A percentile compares a stretch with the other conserved stretches of the same genome.
phyloP scores from a whole-genome alignment of 2,113 vertebrate species.

The Carettochelys insculpta region DNA sequence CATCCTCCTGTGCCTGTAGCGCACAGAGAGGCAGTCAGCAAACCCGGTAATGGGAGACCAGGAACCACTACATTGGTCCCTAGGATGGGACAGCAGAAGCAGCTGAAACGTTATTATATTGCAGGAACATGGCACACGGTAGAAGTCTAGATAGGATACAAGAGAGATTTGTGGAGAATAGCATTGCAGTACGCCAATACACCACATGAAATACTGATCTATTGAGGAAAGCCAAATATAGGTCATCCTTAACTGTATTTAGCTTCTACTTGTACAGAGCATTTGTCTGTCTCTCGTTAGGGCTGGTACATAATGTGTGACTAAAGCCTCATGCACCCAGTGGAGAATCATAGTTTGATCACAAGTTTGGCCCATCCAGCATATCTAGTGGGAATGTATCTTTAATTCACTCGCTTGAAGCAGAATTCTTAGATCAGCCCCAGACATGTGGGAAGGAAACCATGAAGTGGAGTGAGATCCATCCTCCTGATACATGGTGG shows the following conservation, averaged over 20 bases:
- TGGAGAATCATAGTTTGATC: neutral
- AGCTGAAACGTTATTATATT: neutral
- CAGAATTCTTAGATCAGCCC: neutral
- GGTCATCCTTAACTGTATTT: neutral
- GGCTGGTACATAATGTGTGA: neutral
- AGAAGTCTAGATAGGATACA: neutral
- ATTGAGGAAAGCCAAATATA: neutral
- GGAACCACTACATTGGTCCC: neutral
- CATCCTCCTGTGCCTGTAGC: neutral
- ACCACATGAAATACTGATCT: neutral
- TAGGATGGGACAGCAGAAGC: neutral
- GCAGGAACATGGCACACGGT: neutral
- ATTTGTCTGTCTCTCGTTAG: neutral
- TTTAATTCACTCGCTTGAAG: neutral
- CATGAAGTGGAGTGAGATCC: neutral
- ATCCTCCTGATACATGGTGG: neutral
- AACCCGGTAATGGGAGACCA: neutral
- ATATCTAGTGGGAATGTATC: neutral
- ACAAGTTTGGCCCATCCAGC: neutral
- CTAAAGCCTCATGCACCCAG: rapidly evolving
- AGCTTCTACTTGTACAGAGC: neutral
- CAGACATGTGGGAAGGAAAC: neutral
- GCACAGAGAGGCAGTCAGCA: neutral
- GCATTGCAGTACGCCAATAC: rapidly evolving
- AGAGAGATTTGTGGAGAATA: neutral